These are phyloP conservation scores for Heliconius hermathena DNA, from an alignment of 1,140 invertebrate species.

Conservation along the genomic window DNA sequence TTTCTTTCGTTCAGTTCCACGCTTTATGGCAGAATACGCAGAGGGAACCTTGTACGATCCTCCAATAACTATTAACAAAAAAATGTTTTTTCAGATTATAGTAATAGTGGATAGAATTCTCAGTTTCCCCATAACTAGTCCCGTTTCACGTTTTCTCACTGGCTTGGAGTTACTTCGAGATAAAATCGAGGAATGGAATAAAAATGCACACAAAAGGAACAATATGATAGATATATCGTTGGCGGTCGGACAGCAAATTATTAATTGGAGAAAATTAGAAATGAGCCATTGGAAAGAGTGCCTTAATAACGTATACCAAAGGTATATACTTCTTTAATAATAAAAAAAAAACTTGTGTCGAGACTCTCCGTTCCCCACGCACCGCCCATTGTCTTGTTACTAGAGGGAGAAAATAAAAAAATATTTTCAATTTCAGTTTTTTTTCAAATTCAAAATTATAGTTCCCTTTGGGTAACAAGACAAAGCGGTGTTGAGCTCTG, in stretches of 20 bases:
- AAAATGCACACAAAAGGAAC: slow-evolving; percentile 93
- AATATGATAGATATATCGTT: slow-evolving; percentile 88
- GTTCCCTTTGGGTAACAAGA: too few species aligned
- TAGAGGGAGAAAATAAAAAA: too few species aligned
- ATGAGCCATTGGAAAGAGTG: slow-evolving; percentile 92
- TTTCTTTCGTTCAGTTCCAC: too few species aligned
- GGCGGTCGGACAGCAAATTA: slow-evolving; percentile 90
- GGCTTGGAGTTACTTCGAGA: slow-evolving; percentile 94
- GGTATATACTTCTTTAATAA: slow-evolving; percentile 46
- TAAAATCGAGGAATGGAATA: slow-evolving; percentile 95
- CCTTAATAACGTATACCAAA: slow-evolving; percentile 84
- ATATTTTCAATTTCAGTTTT: too few species aligned
- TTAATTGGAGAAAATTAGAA: slow-evolving; percentile 96
- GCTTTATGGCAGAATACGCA: too few species aligned
- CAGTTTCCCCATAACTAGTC: slow-evolving; percentile 89
- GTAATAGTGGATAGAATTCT: slow-evolving; percentile 89
- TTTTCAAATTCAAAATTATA: too few species aligned
- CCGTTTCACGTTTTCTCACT: slow-evolving; percentile 93
- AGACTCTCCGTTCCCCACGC: too few species aligned
- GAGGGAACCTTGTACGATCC: too few species aligned
- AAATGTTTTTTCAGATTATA: slow-evolving; percentile 82
- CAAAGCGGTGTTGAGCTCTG: too few species aligned
- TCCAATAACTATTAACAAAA: neutral
- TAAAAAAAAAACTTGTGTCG: too few species aligned
- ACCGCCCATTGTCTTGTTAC: too few species aligned